phyloP scores from a whole-genome alignment of 2,113 vertebrate genomes.

The Colinus virginianus region DNA sequence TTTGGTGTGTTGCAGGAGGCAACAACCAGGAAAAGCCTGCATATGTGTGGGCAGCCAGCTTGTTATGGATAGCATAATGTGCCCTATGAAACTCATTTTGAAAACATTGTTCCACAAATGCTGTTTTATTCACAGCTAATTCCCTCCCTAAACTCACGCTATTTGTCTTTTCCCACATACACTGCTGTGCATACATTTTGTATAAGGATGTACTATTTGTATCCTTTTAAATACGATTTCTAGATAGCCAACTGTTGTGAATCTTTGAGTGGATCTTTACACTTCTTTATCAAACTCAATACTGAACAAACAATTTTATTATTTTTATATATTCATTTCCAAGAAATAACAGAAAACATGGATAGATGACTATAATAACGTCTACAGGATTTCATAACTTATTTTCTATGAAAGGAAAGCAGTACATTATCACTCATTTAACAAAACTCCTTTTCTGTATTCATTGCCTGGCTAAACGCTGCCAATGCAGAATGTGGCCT shows the following conservation, averaged over 20 bases:
- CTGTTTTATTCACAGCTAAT: background rate
- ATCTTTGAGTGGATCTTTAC: background rate
- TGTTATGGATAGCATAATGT: background rate
- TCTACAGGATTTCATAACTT: background rate
- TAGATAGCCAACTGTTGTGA: background rate
- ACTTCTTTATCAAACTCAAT: slow-evolving; percentile 23
- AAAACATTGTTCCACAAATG: background rate
- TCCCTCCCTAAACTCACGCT: background rate
- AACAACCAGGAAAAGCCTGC: background rate
- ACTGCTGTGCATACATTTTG: background rate
- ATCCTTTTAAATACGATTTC: background rate
- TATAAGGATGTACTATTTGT: background rate
- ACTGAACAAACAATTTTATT: slow-evolving; percentile 1
- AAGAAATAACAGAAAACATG: slow-evolving; percentile 48
- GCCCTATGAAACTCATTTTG: background rate
- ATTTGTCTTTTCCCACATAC: background rate
- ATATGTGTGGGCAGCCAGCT: background rate
- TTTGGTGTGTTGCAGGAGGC: background rate
- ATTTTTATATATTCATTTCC: background rate
- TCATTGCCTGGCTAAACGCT: background rate
- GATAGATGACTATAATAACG: slow-evolving; percentile 14
- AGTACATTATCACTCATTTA: background rate
- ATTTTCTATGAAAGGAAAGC: background rate
- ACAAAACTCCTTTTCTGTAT: background rate
- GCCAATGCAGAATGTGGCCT: background rate